Evolutionary conservation across 2,113 vertebrate genomes (phyloP).

Genomic region (Scytalopus superciliaris): DNA sequence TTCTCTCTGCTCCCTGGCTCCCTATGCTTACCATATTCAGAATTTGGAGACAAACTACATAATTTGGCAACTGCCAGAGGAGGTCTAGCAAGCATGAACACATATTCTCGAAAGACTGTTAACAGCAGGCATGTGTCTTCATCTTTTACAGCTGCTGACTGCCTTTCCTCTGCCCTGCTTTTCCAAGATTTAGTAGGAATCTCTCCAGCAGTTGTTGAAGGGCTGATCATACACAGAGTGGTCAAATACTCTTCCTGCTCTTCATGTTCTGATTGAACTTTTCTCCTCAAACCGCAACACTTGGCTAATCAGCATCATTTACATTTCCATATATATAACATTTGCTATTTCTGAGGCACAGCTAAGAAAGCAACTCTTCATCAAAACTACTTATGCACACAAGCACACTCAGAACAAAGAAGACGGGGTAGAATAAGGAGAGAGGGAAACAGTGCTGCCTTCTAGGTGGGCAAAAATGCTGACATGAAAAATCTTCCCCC

Average conservation of each 20-base stretch:
- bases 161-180: neutral
- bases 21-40: neutral
- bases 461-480: conserved; percentile 16
- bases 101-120: neutral
- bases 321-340: neutral
- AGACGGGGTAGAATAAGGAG: neutral
- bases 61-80: neutral
- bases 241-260: neutral
- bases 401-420: neutral
- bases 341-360: neutral
- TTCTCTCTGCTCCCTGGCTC: neutral
- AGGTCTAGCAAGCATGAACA: neutral
- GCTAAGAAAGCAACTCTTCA: neutral
- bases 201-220: neutral
- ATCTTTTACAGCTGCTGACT: neutral
- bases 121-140: neutral
- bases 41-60: neutral
- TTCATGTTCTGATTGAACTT: neutral
- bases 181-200: neutral
- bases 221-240: neutral
- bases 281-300: neutral
- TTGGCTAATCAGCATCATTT: conserved; percentile 34
- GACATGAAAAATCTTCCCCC: conserved; percentile 53
- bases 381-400: neutral
- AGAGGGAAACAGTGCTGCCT: neutral